Evolutionary conservation across 30 jellyfish, hydroid and myxozoan species (phyloP).

Genomic region (Turritopsis rubra): DNA sequence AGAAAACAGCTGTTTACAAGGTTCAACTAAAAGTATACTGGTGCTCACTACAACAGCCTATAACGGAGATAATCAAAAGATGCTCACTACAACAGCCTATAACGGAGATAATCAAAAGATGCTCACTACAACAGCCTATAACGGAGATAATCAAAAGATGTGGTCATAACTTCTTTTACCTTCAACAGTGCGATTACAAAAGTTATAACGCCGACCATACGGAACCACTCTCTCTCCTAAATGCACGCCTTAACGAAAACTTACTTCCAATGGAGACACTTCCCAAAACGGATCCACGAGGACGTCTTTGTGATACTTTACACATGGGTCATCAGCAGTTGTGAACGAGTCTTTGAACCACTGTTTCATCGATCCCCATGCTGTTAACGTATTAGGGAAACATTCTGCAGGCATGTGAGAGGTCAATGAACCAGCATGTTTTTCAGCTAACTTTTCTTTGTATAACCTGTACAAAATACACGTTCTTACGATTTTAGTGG

Average conservation of each 20-base stretch:
- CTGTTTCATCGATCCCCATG: conserved; percentile 7
- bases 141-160: too few relatives aligned
- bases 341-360: conserved; percentile 60
- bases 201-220: too few relatives aligned
- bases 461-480: conserved; percentile 46
- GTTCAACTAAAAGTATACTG: conserved; percentile 49
- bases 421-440: conserved; percentile 24
- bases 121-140: too few relatives aligned
- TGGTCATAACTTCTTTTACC: too few relatives aligned
- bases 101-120: too few relatives aligned
- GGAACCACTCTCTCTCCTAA: too few relatives aligned
- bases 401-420: conserved; percentile 42
- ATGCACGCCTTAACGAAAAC: too few relatives aligned
- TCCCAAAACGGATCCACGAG: conserved; percentile 83
- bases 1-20: conserved; percentile 34
- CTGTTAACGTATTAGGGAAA: conserved; percentile 29
- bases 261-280: conserved; percentile 57
- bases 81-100: not conserved
- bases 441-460: conserved; percentile 46
- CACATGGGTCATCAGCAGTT: conserved; percentile 49
- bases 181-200: too few relatives aligned
- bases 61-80: not conserved
- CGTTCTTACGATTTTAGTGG: too few relatives aligned
- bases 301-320: conserved; percentile 43
- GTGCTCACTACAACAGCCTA: conserved; percentile 65